Evolutionary conservation across 2,113 vertebrate genomes (phyloP), one percentile per base, ranked within the genome.

Genomic region (Epinephelus lanceolatus): DNA sequence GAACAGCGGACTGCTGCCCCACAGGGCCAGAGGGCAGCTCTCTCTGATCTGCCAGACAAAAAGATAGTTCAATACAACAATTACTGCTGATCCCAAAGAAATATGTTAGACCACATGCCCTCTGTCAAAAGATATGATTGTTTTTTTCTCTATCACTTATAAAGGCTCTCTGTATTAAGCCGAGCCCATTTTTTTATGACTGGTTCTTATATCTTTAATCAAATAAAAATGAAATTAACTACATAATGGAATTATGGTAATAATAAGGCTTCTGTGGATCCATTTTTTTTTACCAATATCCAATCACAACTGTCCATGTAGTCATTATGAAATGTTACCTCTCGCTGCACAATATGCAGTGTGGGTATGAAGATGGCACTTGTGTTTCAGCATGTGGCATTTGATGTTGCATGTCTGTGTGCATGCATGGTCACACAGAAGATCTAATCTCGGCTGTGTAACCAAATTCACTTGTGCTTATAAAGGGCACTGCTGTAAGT

Each of bases 1-100:
- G 62, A 87, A 84, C 86, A 86, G 19, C 49, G 66, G 69, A 15
- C 66, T 19, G 33, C 25, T 67, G 71, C 65, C 62, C 71, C 49
- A 33, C 6, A 6, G 40, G 76, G 59, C 62, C 70, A 71, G 51
- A 84, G 57, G 17, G 74, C 8, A 7, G 40, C 40, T 47, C 37
- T n/a, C 57, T 74, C 52, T 67, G 73, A 82, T 83, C 59, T 65
- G 71, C 15, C 14, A 61, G 12, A 56, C 18, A n/a, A 14, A 71
- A 52, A 61, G 49, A 45, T 68, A 19, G 60, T 71, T 86, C 17
- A 21, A 70, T 61, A 71, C 67, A 79, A 53, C 83, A 85, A 82
- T 84, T 71, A 89, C 71, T 15, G 18, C 0, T 2, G 30, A 21
- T 42, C 59, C 67, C 56, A 52, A 49, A 61, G 57, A 81, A 71